Base-by-base conservation (phyloP, 2,888 invertebrate species). In the Pomacea canaliculata region DNA sequence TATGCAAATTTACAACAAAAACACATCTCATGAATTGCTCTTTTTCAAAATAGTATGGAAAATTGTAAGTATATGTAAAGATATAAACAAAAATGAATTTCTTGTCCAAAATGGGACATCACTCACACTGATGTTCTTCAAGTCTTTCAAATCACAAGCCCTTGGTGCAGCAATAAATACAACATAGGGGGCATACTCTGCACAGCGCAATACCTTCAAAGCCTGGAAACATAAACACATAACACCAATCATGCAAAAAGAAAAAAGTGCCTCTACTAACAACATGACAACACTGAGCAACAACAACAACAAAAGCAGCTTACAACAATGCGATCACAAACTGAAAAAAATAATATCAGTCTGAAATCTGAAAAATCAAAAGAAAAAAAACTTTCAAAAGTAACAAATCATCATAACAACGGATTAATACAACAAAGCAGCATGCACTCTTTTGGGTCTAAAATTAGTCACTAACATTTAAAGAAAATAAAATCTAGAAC, bases 131-230 rank as follows among this genome's bases (percentile, higher is more conserved):
- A 87, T 82, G 76, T 85, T 81, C 82, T 83, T 85, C 71, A 83
- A 80, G 69, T 84, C 83, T 77, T 82, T 83, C 63, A 88, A 81
- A 70, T 86, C 88, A 77, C 79, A 82, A 46, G 85, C 93, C 81
- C 96, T 95, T 68, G 99, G 99, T 60, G 99, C 98, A 70, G 97
- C 98, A 87, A 99, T 98, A 93, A 99, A 99, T 85, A 99, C 98
- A 89, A 99, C 98, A 92, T 96, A 98, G 63, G 99, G 99, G 86
- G 99, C 96, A 92, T 98, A 99, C 92, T 99, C 99, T 23, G 98
- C 96, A 60, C 97, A 97, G 84, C 99, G 94, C 83, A 99, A 93
- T 84, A 98, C 96, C 93, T 99, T 98, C 85, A 99, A 93, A 73
- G 99, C 98, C 92, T 98, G 96, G 51, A 87, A 87, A 65, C 71